Conservation (phyloP, 2,113 vertebrate species). For the Thunnus thynnus region DNA sequence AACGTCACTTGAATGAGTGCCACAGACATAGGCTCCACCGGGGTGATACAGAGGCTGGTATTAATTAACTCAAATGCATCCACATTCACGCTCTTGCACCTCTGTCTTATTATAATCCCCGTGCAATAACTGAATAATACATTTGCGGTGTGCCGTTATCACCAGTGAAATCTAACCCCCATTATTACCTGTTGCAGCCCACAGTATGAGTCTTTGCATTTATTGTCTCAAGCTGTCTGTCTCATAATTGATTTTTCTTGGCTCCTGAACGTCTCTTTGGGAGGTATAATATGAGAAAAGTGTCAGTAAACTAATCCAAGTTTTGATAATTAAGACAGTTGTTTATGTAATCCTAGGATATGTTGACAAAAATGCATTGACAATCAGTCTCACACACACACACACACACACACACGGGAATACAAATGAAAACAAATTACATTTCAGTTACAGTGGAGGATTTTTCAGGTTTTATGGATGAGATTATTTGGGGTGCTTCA, state of each 20-base stretch:
- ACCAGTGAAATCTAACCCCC: neutral
- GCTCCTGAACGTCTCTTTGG: neutral
- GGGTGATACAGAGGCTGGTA: neutral
- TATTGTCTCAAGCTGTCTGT: neutral
- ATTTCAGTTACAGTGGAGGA: too few relatives aligned
- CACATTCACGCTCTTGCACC: neutral
- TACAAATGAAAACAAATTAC: neutral
- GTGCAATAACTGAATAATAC: slow-evolving; percentile 10
- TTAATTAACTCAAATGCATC: slow-evolving; percentile 15
- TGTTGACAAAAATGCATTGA: neutral
- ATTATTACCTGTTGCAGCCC: slow-evolving; percentile 31
- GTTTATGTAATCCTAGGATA: neutral
- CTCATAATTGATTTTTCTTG: neutral
- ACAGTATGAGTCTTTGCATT: neutral
- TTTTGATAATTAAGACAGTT: neutral
- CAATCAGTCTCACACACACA: neutral
- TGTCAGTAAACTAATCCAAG: slow-evolving; percentile 1
- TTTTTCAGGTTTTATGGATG: slow-evolving; percentile 21
- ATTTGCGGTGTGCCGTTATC: slow-evolving; percentile 1
- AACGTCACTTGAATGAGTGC: neutral
- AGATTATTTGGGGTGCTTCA: neutral
- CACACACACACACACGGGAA: neutral
- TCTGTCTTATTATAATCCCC: neutral
- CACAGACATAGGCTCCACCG: neutral
- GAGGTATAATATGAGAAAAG: neutral